phyloP scores from a whole-genome alignment of 2,113 vertebrate genomes.

The Trichomycterus rosablanca region DNA sequence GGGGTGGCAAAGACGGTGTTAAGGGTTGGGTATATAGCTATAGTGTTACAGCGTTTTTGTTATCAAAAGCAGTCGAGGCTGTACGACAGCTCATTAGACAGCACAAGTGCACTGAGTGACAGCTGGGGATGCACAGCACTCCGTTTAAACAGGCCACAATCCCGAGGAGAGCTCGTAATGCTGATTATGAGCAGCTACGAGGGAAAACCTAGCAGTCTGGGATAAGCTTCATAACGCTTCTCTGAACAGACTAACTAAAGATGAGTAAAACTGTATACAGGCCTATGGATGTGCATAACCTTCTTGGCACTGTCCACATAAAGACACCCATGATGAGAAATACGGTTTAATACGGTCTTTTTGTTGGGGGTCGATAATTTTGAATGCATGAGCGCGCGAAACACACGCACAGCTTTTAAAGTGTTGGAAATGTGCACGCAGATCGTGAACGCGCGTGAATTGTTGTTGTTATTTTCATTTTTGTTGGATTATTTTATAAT shows the following conservation, averaged over 20 bases:
- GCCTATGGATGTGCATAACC: not conserved
- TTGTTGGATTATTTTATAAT: too few relatives aligned
- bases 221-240: not conserved
- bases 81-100: slow-evolving; percentile 37
- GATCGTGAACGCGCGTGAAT: too few relatives aligned
- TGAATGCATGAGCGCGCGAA: too few relatives aligned
- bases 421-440: too few relatives aligned
- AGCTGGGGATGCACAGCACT: slow-evolving; percentile 25
- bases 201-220: slow-evolving; percentile 1
- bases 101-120: slow-evolving; percentile 24
- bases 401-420: too few relatives aligned
- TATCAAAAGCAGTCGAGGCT: slow-evolving; percentile 1
- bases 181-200: slow-evolving; percentile 16
- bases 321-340: too few relatives aligned
- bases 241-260: not conserved
- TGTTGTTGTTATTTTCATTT: too few relatives aligned
- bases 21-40: not conserved
- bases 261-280: not conserved
- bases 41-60: not conserved
- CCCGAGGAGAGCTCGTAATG: slow-evolving; percentile 8
- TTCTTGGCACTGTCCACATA: not conserved
- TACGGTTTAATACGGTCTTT: too few relatives aligned
- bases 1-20: not conserved
- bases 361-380: too few relatives aligned
- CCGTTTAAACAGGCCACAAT: slow-evolving; percentile 29